A percentile compares a stretch with the other conserved stretches of the same genome.
Conservation (phyloP, 2,113 vertebrate species). For the Melanotaenia duboulayi region DNA sequence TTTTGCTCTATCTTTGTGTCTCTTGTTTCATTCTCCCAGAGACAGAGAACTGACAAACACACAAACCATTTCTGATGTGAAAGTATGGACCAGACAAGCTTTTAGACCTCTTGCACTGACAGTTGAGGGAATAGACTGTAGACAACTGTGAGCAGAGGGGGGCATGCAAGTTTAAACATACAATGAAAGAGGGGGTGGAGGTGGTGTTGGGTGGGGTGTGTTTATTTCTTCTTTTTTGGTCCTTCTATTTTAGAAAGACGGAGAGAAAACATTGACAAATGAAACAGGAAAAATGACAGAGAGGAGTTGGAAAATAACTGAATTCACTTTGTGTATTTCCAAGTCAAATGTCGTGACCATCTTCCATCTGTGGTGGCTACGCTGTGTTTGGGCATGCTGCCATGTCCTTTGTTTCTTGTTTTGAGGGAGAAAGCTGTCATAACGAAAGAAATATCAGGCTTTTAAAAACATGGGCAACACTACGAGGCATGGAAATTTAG, state of each 20-base stretch:
- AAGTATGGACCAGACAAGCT: conserved; percentile 76
- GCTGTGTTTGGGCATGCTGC: conserved; percentile 37
- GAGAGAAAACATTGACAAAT: conserved; percentile 66
- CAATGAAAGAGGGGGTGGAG: conserved; percentile 72
- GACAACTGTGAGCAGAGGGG: conserved; percentile 44
- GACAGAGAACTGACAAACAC: conserved; percentile 80
- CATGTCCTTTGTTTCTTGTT: conserved; percentile 41
- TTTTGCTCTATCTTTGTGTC: conserved; percentile 40
- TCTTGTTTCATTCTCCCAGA: conserved; percentile 59
- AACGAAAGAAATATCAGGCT: conserved; percentile 32
- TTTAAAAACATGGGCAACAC: conserved; percentile 18
- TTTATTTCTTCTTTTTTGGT: conserved; percentile 48
- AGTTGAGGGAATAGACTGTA: conserved; percentile 76
- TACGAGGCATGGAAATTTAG: conserved; percentile 12
- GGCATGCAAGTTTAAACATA: conserved; percentile 83
- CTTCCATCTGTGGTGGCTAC: conserved; percentile 44
- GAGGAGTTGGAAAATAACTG: conserved; percentile 50
- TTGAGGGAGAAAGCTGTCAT: conserved; percentile 42
- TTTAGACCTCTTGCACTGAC: conserved; percentile 80
- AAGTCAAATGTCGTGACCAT: conserved; percentile 66
- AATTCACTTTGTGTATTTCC: conserved; percentile 72
- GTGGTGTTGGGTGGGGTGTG: conserved; percentile 46
- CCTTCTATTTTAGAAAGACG: conserved; percentile 19
- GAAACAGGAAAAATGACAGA: conserved; percentile 53
- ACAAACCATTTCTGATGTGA: conserved; percentile 81